These are phyloP conservation scores for Paramormyrops kingsleyae DNA, from an alignment of 2,113 vertebrate genomes.

Conservation along the genomic window DNA sequence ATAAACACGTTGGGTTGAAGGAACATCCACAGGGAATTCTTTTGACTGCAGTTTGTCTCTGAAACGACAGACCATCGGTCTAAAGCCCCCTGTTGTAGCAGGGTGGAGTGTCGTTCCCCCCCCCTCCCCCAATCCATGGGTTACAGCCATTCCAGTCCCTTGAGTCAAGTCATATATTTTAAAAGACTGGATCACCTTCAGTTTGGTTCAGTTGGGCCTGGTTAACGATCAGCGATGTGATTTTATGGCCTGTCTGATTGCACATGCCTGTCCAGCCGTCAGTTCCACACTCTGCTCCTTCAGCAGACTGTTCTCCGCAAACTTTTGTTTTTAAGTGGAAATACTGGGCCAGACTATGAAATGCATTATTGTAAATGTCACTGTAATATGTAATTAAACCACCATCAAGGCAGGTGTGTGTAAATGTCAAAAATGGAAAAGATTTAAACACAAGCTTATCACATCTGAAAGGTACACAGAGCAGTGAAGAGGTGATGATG, in stretches of 20 bases:
- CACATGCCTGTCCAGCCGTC: not conserved
- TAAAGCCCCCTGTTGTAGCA: not conserved
- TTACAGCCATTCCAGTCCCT: not conserved
- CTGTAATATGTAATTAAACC: not conserved
- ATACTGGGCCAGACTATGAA: not conserved
- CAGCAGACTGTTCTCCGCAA: no score
- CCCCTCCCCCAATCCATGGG: not conserved
- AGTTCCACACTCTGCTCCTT: not conserved
- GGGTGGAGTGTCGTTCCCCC: not conserved
- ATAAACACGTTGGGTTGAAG: not conserved
- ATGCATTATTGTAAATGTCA: not conserved
- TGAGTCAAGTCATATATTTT: not conserved
- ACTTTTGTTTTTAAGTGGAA: not conserved
- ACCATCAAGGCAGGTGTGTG: not conserved
- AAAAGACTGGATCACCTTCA: not conserved
- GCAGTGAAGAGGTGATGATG: not conserved
- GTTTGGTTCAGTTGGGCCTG: not conserved
- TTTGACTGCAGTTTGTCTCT: not conserved
- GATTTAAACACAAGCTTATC: not conserved
- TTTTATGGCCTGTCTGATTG: not conserved
- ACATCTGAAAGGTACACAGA: not conserved
- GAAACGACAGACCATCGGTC: not conserved
- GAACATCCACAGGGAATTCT: not conserved
- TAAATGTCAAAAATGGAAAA: slow-evolving; percentile 1
- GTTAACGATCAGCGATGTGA: not conserved